These are phyloP conservation scores for Pomacea canaliculata DNA, from an alignment of 2,888 invertebrate genomes.

Conservation along the genomic window DNA sequence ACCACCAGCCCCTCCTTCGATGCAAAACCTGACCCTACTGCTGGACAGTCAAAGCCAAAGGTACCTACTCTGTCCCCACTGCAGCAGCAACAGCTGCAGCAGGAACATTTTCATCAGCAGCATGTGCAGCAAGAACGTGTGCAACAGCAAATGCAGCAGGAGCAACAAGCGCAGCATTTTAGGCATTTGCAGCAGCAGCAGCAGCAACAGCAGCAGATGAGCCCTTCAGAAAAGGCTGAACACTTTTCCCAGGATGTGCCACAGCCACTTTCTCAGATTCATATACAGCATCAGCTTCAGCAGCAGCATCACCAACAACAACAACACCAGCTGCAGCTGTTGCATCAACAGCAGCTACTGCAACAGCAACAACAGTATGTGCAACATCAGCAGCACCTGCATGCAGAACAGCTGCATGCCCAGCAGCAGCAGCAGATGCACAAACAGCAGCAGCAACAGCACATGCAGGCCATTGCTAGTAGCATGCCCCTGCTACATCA, in stretches of 20 bases:
- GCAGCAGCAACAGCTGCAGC: slow-evolving; percentile 6
- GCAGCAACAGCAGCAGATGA: background rate
- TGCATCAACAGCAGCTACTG: background rate
- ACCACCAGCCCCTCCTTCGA: slow-evolving; percentile 13
- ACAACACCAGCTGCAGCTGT: background rate
- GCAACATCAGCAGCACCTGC: slow-evolving; percentile 27
- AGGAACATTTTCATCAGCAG: background rate
- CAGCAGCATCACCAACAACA: background rate
- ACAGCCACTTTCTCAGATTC: background rate
- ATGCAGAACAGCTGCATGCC: background rate
- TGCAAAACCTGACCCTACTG: slow-evolving; percentile 11
- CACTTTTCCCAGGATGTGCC: background rate
- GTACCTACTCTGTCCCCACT: background rate
- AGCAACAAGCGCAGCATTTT: background rate
- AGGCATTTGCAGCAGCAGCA: background rate
- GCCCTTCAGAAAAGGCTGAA: background rate
- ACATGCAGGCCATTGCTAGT: background rate
- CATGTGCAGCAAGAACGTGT: background rate
- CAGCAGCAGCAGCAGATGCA: slow-evolving; percentile 8
- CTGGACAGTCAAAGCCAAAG: slow-evolving; percentile 8
- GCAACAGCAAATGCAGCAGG: background rate
- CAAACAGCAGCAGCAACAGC: background rate
- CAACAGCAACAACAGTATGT: slow-evolving; percentile 10
- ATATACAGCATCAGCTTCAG: background rate
- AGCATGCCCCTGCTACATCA: too few species aligned